These are phyloP conservation scores for Platerodrilus igneus DNA, from an alignment of 2,888 invertebrate genomes.

Conservation along the genomic window DNA sequence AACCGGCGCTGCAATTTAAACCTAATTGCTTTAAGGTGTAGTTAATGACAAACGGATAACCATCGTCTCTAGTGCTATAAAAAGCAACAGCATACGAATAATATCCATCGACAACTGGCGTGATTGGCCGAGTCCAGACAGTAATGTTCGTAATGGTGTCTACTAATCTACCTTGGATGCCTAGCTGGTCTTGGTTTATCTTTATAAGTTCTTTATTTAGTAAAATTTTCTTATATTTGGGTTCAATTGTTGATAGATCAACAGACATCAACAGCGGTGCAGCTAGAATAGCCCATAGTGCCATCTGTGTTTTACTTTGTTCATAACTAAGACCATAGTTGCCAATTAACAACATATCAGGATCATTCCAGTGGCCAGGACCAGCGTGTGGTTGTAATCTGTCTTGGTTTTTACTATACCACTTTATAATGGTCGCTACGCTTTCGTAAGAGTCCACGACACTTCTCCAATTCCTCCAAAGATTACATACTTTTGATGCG, in stretches of 20 bases:
- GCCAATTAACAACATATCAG: conserved; percentile 67
- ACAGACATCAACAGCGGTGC: conserved; percentile 69
- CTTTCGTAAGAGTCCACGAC: conserved; percentile 63
- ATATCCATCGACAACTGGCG: conserved; percentile 47
- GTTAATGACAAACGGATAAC: conserved; percentile 44
- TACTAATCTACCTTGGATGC: conserved; percentile 67
- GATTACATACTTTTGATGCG: conserved; percentile 58
- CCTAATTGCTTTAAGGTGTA: conserved; percentile 39
- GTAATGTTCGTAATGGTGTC: conserved; percentile 45
- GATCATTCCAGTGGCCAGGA: conserved; percentile 71
- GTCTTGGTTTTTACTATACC: conserved; percentile 62
- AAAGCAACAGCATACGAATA: conserved; percentile 56
- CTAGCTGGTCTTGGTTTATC: conserved; percentile 64
- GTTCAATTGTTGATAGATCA: conserved; percentile 59
- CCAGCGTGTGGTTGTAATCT: conserved; percentile 56
- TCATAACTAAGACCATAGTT: conserved; percentile 62
- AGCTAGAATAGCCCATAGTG: conserved; percentile 68
- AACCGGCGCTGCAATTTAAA: conserved; percentile 40
- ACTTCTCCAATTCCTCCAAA: conserved; percentile 67
- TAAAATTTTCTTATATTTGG: conserved; percentile 57
- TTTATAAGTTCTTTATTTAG: conserved; percentile 59
- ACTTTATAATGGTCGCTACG: conserved; percentile 56
- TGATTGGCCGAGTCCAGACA: conserved; percentile 56
- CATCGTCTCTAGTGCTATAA: conserved; percentile 50
- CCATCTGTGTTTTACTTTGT: conserved; percentile 69